Evolutionary conservation across 2,888 invertebrate species (phyloP), one percentile per base, ranked within the genome.

Genomic region (Lycia hirtaria): DNA sequence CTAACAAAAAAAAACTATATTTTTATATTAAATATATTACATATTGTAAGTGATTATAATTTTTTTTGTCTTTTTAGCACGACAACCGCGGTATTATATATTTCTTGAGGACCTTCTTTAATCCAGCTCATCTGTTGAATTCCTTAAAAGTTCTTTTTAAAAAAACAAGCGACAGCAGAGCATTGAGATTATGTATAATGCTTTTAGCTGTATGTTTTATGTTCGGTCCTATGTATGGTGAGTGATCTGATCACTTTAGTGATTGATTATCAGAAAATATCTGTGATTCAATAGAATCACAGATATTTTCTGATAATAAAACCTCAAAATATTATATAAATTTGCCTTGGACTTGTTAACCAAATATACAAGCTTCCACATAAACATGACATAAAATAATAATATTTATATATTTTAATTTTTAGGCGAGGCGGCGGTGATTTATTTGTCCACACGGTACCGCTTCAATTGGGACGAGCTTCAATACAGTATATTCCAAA

Each of bases 381-480:
- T 9, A 9, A 26, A 9, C 26, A 9, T 6, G 1, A 3, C 26
- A 9, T 9, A 6, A 9, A 26, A 9, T 26, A 26, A 6, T 1
- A 26, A 26, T 9, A 26, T 26, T 9, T 9, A 26, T 6, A 3
- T 28, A 19, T 30, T 3, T n/a, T 43, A 5, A 3, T 6, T 26
- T 32, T 14, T 51, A 67, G 67, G 67, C 47, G 67, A 67, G 49
- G 12, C 53, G 26, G 41, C 67, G 0, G 37, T 67, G 6, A 17
- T 64, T 20, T 67, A 64, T 19, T 43, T 67, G 50, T 65, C 57
- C 2, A 58, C 60, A 10, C 58, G 64, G 26, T 63, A 47, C 24
- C 41, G 67, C 4, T 65, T 67, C 33, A 54, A 49, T 19, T 67
- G 67, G 67, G 56, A 67, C 28, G 67, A 65, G 32, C 32, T 67